These are phyloP conservation scores for Perca fluviatilis DNA, from an alignment of 2,113 vertebrate species.

Conservation along the genomic window DNA sequence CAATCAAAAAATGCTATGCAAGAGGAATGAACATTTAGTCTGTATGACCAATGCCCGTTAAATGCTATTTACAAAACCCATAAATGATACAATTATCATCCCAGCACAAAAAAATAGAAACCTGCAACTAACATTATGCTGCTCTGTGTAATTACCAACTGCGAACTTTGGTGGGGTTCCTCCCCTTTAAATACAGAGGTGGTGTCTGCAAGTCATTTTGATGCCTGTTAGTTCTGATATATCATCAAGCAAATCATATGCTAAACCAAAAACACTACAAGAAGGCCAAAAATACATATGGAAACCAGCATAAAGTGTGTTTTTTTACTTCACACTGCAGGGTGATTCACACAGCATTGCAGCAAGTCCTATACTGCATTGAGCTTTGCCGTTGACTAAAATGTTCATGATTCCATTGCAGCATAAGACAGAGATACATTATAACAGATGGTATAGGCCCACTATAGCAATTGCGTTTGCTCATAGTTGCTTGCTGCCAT, in stretches of 20 bases:
- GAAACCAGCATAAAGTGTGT: background rate
- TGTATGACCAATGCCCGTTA: constrained; percentile 12
- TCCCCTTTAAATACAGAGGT: constrained; percentile 57
- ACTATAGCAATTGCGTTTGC: no score
- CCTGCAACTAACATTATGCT: constrained; percentile 39
- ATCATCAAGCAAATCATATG: constrained; percentile 9
- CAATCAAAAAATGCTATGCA: background rate
- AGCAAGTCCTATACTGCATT: background rate
- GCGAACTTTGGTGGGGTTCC: constrained; percentile 31
- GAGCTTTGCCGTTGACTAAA: constrained; percentile 3
- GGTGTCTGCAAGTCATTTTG: constrained; percentile 27
- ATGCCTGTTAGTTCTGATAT: constrained; percentile 10
- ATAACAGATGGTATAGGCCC: background rate
- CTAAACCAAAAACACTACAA: background rate
- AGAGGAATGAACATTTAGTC: background rate
- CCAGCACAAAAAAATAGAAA: constrained; percentile 56
- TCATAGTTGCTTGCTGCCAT: constrained; percentile 62
- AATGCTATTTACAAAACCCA: constrained; percentile 53
- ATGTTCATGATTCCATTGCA: constrained; percentile 7
- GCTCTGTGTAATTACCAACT: constrained; percentile 64
- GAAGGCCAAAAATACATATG: constrained; percentile 1
- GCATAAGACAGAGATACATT: constrained; percentile 21
- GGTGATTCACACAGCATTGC: background rate
- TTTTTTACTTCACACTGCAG: background rate
- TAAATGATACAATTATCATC: constrained; percentile 58